Evolutionary conservation across 2,888 invertebrate genomes (phyloP), one percentile per base, ranked within the genome.

Genomic region (Watsonalla binaria): DNA sequence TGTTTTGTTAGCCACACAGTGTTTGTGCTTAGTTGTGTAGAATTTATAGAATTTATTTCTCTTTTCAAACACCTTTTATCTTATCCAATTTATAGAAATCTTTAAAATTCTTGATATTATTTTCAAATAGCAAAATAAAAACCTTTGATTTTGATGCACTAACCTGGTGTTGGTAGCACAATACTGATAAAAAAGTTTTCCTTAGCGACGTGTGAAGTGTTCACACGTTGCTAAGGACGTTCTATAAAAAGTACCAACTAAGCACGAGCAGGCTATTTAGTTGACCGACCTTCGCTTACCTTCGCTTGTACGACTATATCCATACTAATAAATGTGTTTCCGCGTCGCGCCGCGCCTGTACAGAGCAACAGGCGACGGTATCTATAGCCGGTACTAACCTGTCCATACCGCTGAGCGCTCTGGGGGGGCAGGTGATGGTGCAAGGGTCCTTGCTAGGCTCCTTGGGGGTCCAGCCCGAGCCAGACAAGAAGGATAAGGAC

Each of bases 371-470:
- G 78, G 88, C 93, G 62, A 87, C 92, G 59, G 82, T 93, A 68
- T 92, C 92, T 52, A 92, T 93, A 68, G 93, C 93, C 55, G 93
- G 93, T 75, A 93, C 93, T 71, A 93, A 93, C 82, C 87, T 93
- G 66, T 86, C 92, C 73, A 92, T 93, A 66, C 93, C 93, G 53
- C 68, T 91, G 72, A 85, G 84, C 76, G 88, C 90, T 63, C 73
- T 91, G 68, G 51, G 73, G 80, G 78, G 70, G 6, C 37, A 37
- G 37, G 37, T 37, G 37, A 7, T 37, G 37, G 6, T 37, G 7
- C 37, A 6, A 8, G 37, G 37, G 7, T 37, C 37, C 7, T 37
- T 8, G 6, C 37, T 37, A 5, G 37, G 37, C 4, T 8, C 37
- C 37, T 37, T 37, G 37, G 42, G 42, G 11, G 11, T 11, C 11